Evolutionary conservation across 2,113 vertebrate species (phyloP), one percentile per base, ranked within the genome.

Genomic region (Sinocyclocheilus anshuiensis): DNA sequence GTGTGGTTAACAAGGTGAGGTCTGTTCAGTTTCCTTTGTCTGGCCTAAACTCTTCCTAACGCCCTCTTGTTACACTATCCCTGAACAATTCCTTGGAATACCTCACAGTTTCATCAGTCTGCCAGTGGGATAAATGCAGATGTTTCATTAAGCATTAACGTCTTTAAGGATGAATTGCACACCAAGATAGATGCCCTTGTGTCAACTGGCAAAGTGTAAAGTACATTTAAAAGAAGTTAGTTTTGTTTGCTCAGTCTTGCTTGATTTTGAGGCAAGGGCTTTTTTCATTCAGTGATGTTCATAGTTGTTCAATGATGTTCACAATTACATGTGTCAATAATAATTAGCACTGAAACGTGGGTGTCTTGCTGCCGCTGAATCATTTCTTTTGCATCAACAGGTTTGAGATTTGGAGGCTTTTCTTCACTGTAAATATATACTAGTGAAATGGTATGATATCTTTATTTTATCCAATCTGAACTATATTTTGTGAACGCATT

Each of bases 11-110:
- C 7, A 84, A 84, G 33, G 69, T 59, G 82, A 65, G 87, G 69
- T 59, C 69, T 87, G 29, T 79, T 42, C 77, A 81, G 77, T 50
- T 87, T 59, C 16, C 9, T 53, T 63, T 55, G 18, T 79, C 87
- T 90, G 5, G 92, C 89, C 72, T 86, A 92, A 93, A 93, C 90
- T n/a, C 93, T 93, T 92, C 11, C 29, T 87, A 53, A 29, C 74
- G 89, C 86, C 83, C 48, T 74, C 33, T 71, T 18, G 69, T 1
- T 84, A 29, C 63, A 75, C 67, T 59, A 71, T 85, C 24, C 59
- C 6, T 45, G 65, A 45, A 88, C 36, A 76, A 90, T 88, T 80
- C 61, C 72, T 91, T 26, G 50, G 50, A 86, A 93, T 92, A 90
- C 89, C 83, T 91, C 53, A 57, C 45, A 45, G 81, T 87, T 87